Evolutionary conservation across 1,140 invertebrate genomes (phyloP), one percentile per base, ranked within the genome.

Genomic region (Drusus annulatus): DNA sequence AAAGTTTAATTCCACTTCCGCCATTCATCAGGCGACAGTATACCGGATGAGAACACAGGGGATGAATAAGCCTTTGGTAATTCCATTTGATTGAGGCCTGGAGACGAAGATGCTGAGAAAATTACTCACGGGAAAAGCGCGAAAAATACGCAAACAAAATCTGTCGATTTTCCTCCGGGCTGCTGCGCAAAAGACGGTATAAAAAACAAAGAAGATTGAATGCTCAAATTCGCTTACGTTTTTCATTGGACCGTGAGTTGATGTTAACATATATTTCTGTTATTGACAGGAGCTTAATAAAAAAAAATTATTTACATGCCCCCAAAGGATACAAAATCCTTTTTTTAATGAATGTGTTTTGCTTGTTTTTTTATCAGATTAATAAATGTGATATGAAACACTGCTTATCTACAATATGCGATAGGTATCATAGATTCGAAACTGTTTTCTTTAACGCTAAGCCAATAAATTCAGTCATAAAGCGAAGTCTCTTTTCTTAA

Each of bases 31-130:
- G 50, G 31, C 76, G 80, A 81, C 80, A 77, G 31, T 69, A 17
- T 50, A 50, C 36, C 36, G 65, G 65, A 69, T 69, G 65, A 69
- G 65, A 50, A 69, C 28, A 69, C 36, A 50, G n/a, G 65, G 63
- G 76, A 45, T 73, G 69, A 78, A 68, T 45, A 78, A 81, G 77
- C 75, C 71, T 56, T 50, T 51, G 28, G 75, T 78, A 78, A 81
- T 81, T 78, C 80, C 80, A 69, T 74, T 78, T 81, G 80, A 81
- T 81, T 81, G 80, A 81, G 77, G 76, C 68, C 31, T 78, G 76
- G 60, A 28, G 13, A 25, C 36, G 28, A 45, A 54, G 56, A 31
- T 76, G 73, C 36, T 8, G 13, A 1, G 7, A 45, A 81, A 81
- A 81, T 81, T 81, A 81, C 80, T 81, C 65, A 36, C n/a, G 36